Evolutionary conservation across 1,140 invertebrate genomes (phyloP), one percentile per base, ranked within the genome.

Genomic region (Lepidurus couesii): DNA sequence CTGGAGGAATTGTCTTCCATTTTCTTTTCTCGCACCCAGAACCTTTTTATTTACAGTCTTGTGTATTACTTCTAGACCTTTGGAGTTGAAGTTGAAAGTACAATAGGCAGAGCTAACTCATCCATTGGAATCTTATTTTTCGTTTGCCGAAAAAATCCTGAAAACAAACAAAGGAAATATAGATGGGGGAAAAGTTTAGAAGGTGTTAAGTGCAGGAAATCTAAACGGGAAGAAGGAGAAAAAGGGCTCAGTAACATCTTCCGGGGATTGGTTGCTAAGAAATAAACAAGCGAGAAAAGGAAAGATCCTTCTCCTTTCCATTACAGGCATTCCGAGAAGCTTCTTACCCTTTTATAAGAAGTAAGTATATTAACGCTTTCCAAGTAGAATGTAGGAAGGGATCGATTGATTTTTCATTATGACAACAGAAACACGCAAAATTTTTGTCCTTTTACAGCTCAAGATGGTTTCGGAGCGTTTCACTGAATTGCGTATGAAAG

Each of bases 121-220:
- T 65, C 53, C 53, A 0, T 65, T 34, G 34, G 34, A 21, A 65
- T 65, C 16, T 65, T 13, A 13, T 65, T 65, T 65, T 65, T 65
- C 21, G 21, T 9, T 21, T 16, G 16, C 53, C 53, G 9, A 65
- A 21, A 65, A 65, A 65, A 21, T 65, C 16, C 6, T 1, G 21
- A 65, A n/a, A 65, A 65, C 13, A 65, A 13, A 65, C 16, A 65
- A 65, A 16, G 21, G 53, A 7, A 13, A n/a, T 65, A 4, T n/a
- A 65, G 53, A 21, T 65, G 53, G 21, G 21, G 21, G 53, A 65
- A 65, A 65, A 65, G 16, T 65, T 65, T 13, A 16, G 53, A 65
- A 65, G 53, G 53, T 65, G 53, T 65, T 65, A 65, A 65, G 53
- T 65, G 53, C 53, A 65, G 53, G 21, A 65, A 65, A 65, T 21